These are phyloP conservation scores for Catagonus wagneri DNA, from an alignment of 2,113 vertebrate genomes.

Conservation along the genomic window DNA sequence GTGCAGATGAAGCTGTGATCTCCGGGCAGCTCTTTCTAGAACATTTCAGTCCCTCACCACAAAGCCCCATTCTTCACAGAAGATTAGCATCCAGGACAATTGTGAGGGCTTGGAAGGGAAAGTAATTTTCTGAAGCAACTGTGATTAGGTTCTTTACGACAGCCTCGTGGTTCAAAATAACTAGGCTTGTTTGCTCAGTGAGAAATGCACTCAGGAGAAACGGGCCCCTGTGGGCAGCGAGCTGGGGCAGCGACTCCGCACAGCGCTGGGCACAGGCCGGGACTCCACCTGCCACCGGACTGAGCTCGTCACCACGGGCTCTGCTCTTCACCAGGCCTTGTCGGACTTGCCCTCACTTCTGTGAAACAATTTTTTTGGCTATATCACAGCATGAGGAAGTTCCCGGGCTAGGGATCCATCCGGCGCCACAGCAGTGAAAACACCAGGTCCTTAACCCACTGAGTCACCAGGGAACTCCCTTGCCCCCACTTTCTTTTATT, in stretches of 20 bases:
- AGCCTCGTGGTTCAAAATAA: constrained; percentile 65
- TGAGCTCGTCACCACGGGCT: neutral
- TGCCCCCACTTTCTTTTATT: no score
- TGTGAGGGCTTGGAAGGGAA: constrained; percentile 32
- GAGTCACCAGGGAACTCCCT: no score
- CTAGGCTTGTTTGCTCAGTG: neutral
- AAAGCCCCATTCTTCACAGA: neutral
- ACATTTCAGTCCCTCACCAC: neutral
- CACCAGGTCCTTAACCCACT: no score
- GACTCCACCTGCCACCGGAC: neutral
- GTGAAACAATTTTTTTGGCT: no score
- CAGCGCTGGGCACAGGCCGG: neutral
- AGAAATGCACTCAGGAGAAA: neutral
- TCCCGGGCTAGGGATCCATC: no score
- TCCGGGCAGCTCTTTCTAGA: neutral
- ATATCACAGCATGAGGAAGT: no score
- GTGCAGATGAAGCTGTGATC: neutral
- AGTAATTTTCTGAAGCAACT: constrained; percentile 58
- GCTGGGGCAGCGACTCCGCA: neutral
- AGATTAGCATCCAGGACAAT: neutral
- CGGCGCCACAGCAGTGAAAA: no score
- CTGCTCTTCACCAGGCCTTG: neutral
- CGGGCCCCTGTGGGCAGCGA: neutral
- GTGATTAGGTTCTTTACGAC: neutral
- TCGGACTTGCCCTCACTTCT: neutral